Evolutionary conservation across 2,888 invertebrate genomes (phyloP).

Genomic region (Capitulum mitella): DNA sequence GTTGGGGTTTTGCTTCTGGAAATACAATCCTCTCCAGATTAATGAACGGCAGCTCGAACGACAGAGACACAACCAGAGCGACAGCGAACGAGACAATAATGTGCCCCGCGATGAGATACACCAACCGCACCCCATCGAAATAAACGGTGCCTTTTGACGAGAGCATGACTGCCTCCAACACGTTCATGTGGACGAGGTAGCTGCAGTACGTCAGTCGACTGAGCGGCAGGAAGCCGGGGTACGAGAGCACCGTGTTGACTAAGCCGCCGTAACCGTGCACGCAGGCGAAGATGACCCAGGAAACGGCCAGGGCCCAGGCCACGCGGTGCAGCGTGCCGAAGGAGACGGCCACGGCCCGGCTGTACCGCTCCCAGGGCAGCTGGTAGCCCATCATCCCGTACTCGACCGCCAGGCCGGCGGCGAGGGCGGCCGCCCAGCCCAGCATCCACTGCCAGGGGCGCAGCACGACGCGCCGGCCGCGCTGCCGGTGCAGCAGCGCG

Average conservation of each 20-base stretch:
- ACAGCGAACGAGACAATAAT: constrained; percentile 31
- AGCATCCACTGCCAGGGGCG: constrained; percentile 22
- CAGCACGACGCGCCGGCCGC: constrained; percentile 2
- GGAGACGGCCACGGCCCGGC: constrained; percentile 54
- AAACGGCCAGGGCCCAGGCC: constrained; percentile 60
- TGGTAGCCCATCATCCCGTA: constrained; percentile 59
- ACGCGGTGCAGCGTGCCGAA: constrained; percentile 60
- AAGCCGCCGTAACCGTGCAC: constrained; percentile 60
- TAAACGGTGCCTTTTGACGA: neutral
- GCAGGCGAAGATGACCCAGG: constrained; percentile 66
- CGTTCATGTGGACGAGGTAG: constrained; percentile 47
- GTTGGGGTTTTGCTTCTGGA: neutral
- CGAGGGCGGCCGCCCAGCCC: constrained; percentile 63
- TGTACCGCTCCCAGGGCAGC: constrained; percentile 40
- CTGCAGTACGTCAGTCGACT: constrained; percentile 63
- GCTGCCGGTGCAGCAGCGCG: constrained; percentile 25
- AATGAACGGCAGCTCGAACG: neutral
- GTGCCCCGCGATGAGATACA: neutral
- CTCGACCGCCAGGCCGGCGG: constrained; percentile 61
- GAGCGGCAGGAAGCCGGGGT: constrained; percentile 56
- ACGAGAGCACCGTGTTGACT: constrained; percentile 52
- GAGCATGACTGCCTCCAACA: neutral
- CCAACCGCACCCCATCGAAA: neutral
- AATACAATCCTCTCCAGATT: neutral
- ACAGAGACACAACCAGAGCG: neutral